These are phyloP conservation scores for Ceryle rudis DNA, from an alignment of 2,797 vertebrate species.

Conservation along the genomic window DNA sequence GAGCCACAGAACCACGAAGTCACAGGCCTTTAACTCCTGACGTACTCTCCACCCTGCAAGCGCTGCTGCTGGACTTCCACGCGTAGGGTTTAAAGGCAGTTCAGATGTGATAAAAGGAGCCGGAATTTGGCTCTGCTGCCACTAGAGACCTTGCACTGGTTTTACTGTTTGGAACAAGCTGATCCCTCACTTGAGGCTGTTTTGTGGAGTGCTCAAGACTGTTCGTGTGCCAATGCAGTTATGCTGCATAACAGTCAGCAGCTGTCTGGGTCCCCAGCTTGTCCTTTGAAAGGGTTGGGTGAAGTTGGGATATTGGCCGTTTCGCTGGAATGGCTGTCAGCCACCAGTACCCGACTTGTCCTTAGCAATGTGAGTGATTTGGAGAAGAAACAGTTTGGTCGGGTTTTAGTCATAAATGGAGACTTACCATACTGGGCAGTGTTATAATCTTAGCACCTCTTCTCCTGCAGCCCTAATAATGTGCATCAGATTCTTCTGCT, in stretches of 20 bases:
- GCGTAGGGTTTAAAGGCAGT: background rate
- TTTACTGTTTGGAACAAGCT: conserved; percentile 21
- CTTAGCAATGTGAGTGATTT: conserved; percentile 29
- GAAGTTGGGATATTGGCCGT: background rate
- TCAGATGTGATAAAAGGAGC: conserved; percentile 43
- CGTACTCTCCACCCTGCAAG: conserved; percentile 27
- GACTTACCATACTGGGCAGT: conserved; percentile 46
- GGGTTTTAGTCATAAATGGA: conserved; percentile 42
- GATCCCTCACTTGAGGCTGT: background rate
- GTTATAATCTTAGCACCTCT: conserved; percentile 57
- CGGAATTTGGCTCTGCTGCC: conserved; percentile 26
- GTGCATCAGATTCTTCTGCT: conserved; percentile 38
- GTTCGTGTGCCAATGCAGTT: conserved; percentile 10
- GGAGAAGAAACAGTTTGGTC: conserved; percentile 52
- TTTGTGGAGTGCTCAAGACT: background rate
- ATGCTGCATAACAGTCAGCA: background rate
- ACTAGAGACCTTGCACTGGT: conserved; percentile 32
- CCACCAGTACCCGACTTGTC: conserved; percentile 11
- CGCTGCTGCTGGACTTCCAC: conserved; percentile 42
- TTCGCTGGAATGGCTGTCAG: background rate
- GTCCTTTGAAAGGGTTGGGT: conserved; percentile 27
- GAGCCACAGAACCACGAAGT: conserved; percentile 50
- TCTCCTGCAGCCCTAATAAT: conserved; percentile 59
- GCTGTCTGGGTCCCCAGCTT: background rate
- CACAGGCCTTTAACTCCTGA: conserved; percentile 53